Evolutionary conservation across 2,888 invertebrate species (phyloP), one percentile per base, ranked within the genome.

Genomic region (Sepiola atlantica): DNA sequence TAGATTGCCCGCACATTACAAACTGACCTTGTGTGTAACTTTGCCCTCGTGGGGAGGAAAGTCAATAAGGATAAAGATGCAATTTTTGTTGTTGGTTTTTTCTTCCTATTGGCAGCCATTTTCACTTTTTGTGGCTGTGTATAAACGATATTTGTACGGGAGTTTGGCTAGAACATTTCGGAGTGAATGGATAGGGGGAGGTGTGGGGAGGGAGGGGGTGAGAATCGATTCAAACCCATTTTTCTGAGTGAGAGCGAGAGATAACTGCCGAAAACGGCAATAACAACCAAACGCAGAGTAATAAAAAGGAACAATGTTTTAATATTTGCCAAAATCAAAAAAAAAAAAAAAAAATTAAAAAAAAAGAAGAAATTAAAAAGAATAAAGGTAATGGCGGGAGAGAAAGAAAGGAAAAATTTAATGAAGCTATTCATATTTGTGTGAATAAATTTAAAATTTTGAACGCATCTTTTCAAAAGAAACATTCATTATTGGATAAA

Each of bases 361-460:
- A 12, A 77, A n/a, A n/a, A 57, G 20, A 6, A 57, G 24, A 77
- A 77, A n/a, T 77, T n/a, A 77, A 77, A 77, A 12, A 14, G n/a
- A n/a, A n/a, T n/a, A n/a, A 12, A n/a, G n/a, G 77, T 16, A 61
- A 61, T 61, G 20, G 21, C 2, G 6, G 10, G 24, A 61, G 61
- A 24, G 8, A 61, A 20, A 61, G 61, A 61, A 21, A 61, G 61
- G 21, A 24, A 61, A 77, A 77, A 77, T 14, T 77, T 77, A 77
- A 77, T 77, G 77, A 77, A 77, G 32, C 77, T 77, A 77, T 77
- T 77, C 77, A 77, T 77, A 32, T 77, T 77, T 32, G 77, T 77
- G 77, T 77, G 77, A 77, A 77, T 77, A 77, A 77, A 77, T 77
- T 77, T 61, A 24, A 61, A 61, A 61, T 61, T 61, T 77, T 77